Conservation (phyloP, 1,140 invertebrate genomes). For the Cydia amplana region DNA sequence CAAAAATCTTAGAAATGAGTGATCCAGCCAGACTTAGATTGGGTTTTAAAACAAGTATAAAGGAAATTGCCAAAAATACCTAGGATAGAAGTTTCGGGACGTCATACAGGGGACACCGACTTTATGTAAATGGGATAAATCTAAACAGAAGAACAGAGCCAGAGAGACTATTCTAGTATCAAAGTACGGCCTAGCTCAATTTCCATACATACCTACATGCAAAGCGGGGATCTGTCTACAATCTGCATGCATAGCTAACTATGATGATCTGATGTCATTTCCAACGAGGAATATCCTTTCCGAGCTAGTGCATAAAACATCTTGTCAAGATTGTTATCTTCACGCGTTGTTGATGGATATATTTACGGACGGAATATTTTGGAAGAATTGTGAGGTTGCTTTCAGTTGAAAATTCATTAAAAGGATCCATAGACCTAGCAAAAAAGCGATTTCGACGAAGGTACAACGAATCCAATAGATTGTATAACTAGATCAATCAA, state of each 20-base stretch:
- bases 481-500: too few relatives aligned
- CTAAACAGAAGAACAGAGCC: too few relatives aligned
- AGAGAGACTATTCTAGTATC: neutral
- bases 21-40: too few relatives aligned
- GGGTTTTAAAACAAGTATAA: too few relatives aligned
- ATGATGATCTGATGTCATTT: conserved; percentile 16
- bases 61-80: too few relatives aligned
- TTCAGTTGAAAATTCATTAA: neutral
- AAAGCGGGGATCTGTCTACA: neutral
- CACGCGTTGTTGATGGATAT: neutral
- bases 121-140: too few relatives aligned
- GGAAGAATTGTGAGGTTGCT: neutral
- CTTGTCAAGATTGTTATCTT: conserved; percentile 12
- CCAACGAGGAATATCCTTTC: conserved; percentile 23
- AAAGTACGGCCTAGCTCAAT: neutral
- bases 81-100: too few relatives aligned
- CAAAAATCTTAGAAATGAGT: too few relatives aligned
- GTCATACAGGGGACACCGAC: too few relatives aligned
- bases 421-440: neutral
- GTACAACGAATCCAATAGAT: too few relatives aligned
- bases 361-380: neutral
- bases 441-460: neutral
- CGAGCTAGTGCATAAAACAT: neutral
- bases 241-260: neutral
- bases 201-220: neutral